These are phyloP conservation scores for Hydrolagus colliei DNA, from an alignment of 2,797 vertebrate genomes.

Conservation along the genomic window DNA sequence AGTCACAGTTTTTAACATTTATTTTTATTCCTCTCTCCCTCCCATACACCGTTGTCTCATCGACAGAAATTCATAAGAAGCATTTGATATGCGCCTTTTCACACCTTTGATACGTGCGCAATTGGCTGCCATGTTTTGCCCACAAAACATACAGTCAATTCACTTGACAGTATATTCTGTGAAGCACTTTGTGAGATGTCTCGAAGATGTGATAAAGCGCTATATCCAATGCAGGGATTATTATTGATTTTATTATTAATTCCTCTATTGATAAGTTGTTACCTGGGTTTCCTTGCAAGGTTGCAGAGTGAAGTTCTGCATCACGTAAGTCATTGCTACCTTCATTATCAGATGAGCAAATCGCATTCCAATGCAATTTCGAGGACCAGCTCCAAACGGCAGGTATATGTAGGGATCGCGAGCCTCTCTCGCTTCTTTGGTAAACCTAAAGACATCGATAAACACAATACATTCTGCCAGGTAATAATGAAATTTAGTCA, in stretches of 20 bases:
- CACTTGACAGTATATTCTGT: neutral
- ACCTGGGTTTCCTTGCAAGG: slow-evolving; percentile 72
- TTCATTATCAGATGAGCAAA: slow-evolving; percentile 70
- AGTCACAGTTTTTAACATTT: too few relatives aligned
- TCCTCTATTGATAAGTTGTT: slow-evolving; percentile 34
- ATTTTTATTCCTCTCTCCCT: too few relatives aligned
- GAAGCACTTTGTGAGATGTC: neutral
- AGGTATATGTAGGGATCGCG: slow-evolving; percentile 61
- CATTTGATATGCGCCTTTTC: too few relatives aligned
- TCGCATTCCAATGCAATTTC: slow-evolving; percentile 76
- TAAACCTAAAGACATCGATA: slow-evolving; percentile 48
- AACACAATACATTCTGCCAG: neutral
- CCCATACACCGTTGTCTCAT: too few relatives aligned
- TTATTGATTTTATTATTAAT: neutral
- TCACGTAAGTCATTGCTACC: slow-evolving; percentile 50
- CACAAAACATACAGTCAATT: neutral
- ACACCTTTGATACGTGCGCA: too few relatives aligned
- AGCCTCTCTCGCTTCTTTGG: slow-evolving; percentile 63
- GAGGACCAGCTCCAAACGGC: slow-evolving; percentile 76
- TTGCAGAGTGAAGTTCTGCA: slow-evolving; percentile 67
- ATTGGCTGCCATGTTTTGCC: neutral
- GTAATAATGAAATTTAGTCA: too few relatives aligned
- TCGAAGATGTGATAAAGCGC: too few relatives aligned
- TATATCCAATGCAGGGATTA: too few relatives aligned
- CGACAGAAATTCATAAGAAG: too few relatives aligned